Conservation (phyloP, 2,797 vertebrate genomes). For the Pelodytes ibericus region DNA sequence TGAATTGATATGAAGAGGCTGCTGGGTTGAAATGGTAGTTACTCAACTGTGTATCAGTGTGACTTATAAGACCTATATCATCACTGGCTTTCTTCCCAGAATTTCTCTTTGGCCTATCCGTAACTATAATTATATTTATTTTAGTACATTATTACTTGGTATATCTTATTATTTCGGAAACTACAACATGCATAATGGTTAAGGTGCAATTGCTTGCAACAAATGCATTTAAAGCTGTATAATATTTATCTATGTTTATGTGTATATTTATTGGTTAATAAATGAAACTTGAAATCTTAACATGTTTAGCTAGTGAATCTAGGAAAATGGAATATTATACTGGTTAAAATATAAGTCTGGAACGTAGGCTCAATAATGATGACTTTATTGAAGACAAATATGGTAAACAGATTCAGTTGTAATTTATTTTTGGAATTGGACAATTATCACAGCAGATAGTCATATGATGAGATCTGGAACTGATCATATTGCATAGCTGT, state of each 20-base stretch:
- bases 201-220: slow-evolving; percentile 42
- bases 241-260: slow-evolving; percentile 30
- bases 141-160: slow-evolving; percentile 51
- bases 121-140: slow-evolving; percentile 55
- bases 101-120: slow-evolving; percentile 48
- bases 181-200: slow-evolving; percentile 46
- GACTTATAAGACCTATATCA: slow-evolving; percentile 53
- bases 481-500: neutral
- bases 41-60: slow-evolving; percentile 53
- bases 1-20: slow-evolving; percentile 53
- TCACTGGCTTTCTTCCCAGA: slow-evolving; percentile 53
- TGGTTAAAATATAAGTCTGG: neutral
- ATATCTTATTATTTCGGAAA: slow-evolving; percentile 51
- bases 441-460: slow-evolving; percentile 3
- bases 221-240: slow-evolving; percentile 31
- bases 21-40: slow-evolving; percentile 49
- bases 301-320: neutral
- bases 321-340: neutral
- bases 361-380: neutral
- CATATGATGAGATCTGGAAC: neutral
- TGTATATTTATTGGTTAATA: slow-evolving; percentile 24
- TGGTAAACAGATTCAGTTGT: neutral
- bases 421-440: neutral
- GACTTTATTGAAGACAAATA: neutral
- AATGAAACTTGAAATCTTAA: slow-evolving; percentile 12